Percentiles rank a stretch among this genome's conserved stretches.
phyloP scores from a whole-genome alignment of 1,140 invertebrate species.

The Glossosoma conforme region DNA sequence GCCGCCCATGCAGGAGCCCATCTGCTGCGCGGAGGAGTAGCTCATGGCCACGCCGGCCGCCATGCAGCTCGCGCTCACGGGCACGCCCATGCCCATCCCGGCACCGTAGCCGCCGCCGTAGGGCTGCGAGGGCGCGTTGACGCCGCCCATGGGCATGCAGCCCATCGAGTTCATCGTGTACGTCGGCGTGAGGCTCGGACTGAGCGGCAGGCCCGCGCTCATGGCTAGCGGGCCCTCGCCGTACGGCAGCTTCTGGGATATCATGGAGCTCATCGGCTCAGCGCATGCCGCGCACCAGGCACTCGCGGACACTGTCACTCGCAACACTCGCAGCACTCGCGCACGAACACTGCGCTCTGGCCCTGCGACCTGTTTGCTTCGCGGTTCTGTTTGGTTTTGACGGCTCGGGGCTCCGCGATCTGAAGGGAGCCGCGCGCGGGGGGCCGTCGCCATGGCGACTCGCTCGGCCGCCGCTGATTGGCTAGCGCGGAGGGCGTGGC shows the following conservation, averaged over 20 bases:
- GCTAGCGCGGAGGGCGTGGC: slow-evolving; percentile 7
- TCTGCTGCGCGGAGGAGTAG: slow-evolving; percentile 66
- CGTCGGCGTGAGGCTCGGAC: slow-evolving; percentile 59
- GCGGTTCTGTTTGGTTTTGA: slow-evolving; percentile 38
- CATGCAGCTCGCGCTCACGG: slow-evolving; percentile 63
- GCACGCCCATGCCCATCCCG: slow-evolving; percentile 55
- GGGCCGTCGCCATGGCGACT: slow-evolving; percentile 8
- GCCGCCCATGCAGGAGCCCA: slow-evolving; percentile 70
- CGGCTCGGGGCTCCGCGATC: slow-evolving; percentile 28
- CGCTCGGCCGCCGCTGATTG: slow-evolving; percentile 8
- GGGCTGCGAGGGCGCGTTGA: slow-evolving; percentile 62
- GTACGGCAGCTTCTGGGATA: slow-evolving; percentile 53
- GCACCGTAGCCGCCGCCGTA: slow-evolving; percentile 56
- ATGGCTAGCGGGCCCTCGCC: slow-evolving; percentile 47
- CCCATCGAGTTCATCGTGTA: slow-evolving; percentile 78
- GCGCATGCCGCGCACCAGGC: slow-evolving; percentile 13
- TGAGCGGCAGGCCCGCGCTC: slow-evolving; percentile 48
- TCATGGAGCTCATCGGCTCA: slow-evolving; percentile 37
- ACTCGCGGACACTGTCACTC: slow-evolving; percentile 9
- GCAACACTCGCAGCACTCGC: slow-evolving; percentile 48
- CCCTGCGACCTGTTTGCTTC: slow-evolving; percentile 28
- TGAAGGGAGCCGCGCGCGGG: slow-evolving; percentile 32
- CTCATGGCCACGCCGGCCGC: slow-evolving; percentile 61
- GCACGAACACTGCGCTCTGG: slow-evolving; percentile 48
- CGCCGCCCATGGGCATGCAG: slow-evolving; percentile 66